Base-by-base conservation (phyloP, 2,797 vertebrate genomes). In the Sebastes hubbsi region DNA sequence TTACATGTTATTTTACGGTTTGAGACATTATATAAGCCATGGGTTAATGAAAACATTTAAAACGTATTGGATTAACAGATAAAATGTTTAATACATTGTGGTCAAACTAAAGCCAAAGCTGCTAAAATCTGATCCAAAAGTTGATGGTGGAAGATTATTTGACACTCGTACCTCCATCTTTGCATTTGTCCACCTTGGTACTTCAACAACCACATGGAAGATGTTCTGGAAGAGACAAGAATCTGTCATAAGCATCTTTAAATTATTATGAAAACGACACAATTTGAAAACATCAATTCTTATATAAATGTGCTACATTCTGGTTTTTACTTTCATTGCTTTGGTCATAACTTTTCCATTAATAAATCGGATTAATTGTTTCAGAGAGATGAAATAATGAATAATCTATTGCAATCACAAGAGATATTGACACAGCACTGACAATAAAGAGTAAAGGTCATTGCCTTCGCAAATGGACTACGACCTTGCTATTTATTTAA, bases 161-260 rank as follows among this genome's bases (percentile, higher is more conserved):
- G 2, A 76, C 7, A 78, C 25, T 74, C 63, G 90, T 96, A 99
- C 98, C 97, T 99, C 99, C 98, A 99, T 99, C 91, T 99, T 99
- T 70, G 98, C 98, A 70, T 99, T 99, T 52, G 99, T 98, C 99
- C 99, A 99, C 84, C 97, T 96, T 89, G 98, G 99, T 29, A 99
- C 97, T 92, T 99, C 99, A 79, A 99, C 97, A 2, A 99, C 96
- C 97, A 98, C 95, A 91, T 99, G 96, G 91, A 99, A 99, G 72
- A 98, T 95, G 73, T 96, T 94, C 99, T 99, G 94, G 59, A 94
- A 90, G 13, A 85, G 1, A 83, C 9, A 81, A 34, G 2, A 76
- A 80, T 14, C 9, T 25, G n/a, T 55, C 25, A 34, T 3, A 16
- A 75, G 68, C 11, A 60, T 16, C 2, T 30, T 66, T 27, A 13